Evolutionary conservation across 2,113 vertebrate genomes (phyloP).

Genomic region (Turnix velox): DNA sequence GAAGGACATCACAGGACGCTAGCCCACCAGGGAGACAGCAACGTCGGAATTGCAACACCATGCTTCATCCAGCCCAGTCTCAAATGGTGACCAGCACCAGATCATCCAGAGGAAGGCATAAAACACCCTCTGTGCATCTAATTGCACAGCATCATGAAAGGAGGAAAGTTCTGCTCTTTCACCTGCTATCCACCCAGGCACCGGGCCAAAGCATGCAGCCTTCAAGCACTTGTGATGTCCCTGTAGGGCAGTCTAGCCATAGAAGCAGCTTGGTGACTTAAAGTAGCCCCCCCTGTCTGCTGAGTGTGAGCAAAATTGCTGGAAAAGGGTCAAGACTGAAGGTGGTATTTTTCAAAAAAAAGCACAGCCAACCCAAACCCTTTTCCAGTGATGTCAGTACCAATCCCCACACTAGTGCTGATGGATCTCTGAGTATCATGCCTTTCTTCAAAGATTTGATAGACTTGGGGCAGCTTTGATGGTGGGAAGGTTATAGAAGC

Average conservation of each 20-base stretch:
- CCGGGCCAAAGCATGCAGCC: fast-evolving
- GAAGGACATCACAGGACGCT: constrained; percentile 7
- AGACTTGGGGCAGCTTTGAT: not conserved
- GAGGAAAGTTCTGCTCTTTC: not conserved
- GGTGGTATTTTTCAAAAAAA: not conserved
- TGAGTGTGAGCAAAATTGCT: not conserved
- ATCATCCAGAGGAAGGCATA: not conserved
- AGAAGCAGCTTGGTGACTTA: not conserved
- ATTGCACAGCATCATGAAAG: fast-evolving
- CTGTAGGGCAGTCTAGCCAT: fast-evolving
- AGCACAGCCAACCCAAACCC: not conserved
- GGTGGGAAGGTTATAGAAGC: not conserved
- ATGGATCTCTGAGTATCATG: not conserved
- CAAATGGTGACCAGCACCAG: not conserved
- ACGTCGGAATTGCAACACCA: fast-evolving
- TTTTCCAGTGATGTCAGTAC: not conserved
- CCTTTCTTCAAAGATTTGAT: not conserved
- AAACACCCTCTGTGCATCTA: not conserved
- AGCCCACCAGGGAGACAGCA: constrained; percentile 21
- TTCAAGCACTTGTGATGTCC: not conserved
- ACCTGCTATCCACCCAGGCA: not conserved
- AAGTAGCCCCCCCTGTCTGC: not conserved
- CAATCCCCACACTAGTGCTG: not conserved
- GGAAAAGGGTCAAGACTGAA: not conserved
- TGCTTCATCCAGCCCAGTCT: not conserved